These are phyloP conservation scores for Phyllotis vaccarum DNA, from an alignment of 2,797 vertebrate genomes.

Conservation along the genomic window DNA sequence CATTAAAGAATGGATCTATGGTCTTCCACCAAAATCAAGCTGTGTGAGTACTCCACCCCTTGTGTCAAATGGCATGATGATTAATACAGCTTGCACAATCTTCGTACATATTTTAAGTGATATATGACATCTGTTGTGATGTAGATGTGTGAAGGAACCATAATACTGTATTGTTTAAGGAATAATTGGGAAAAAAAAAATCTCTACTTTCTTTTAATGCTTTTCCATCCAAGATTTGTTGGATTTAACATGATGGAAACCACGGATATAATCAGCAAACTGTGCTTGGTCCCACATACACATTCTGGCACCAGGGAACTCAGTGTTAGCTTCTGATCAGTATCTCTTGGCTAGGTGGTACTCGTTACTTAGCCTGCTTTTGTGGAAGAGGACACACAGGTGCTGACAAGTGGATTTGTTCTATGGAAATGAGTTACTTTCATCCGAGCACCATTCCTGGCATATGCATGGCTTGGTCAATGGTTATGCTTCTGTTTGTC, in stretches of 20 bases:
- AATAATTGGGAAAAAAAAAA: neutral
- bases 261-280: too few relatives aligned
- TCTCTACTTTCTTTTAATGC: neutral
- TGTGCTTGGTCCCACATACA: neutral
- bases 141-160: neutral
- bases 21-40: rapidly evolving
- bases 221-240: neutral
- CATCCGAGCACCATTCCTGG: neutral
- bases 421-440: neutral
- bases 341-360: neutral
- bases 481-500: neutral
- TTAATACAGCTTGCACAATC: neutral
- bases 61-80: neutral
- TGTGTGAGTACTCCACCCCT: neutral
- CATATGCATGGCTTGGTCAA: neutral
- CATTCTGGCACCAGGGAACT: neutral
- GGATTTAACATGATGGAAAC: neutral
- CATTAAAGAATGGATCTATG: neutral
- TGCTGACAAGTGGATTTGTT: neutral
- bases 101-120: neutral
- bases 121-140: neutral
- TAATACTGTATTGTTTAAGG: neutral
- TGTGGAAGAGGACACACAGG: neutral
- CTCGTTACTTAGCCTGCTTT: neutral
- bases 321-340: neutral